Evolutionary conservation across 2,888 invertebrate genomes (phyloP), one percentile per base, ranked within the genome.

Genomic region (Nipponacmea schrenckii): DNA sequence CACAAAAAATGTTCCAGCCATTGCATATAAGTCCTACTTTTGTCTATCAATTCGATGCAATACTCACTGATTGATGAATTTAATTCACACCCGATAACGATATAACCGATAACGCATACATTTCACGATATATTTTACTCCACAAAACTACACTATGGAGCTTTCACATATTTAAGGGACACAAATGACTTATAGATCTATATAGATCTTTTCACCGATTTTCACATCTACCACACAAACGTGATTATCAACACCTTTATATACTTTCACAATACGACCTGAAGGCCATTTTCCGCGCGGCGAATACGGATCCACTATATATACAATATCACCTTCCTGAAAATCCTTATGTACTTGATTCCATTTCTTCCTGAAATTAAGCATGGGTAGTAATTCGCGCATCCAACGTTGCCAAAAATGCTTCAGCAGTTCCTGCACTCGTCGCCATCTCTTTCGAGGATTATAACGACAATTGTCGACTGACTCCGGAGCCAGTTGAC

Each of bases 401-500:
- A 56, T 10, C 8, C n/a, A 56, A 56, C 56, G 56, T 14, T 56
- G n/a, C 20, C n/a, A 56, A 2, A 56, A n/a, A 56, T 56, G 56
- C 5, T 20, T 56, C 12, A 12, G 2, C n/a, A 56, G n/a, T 0
- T 20, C 56, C 4, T 56, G 56, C 15, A 56, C 56, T 17, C 20
- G 73, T 14, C 70, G 27, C 70, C 70, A 73, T 15, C 64, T 17
- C 7, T 62, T 17, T 10, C 67, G 44, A 31, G 63, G 66, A 48
- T 62, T 62, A 39, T 67, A 44, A 44, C 67, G 67, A 17, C 31
- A 26, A 3, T 31, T 48, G 31, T 65, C 20, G 20, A 62, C 66
- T 7, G n/a, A 20, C 17, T 44, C 69, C n/a, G 66, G 71, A 5
- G 67, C 20, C 24, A 67, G 31, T 20, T 17, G 31, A 15, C n/a